Evolutionary conservation across 2,888 invertebrate genomes (phyloP).

Genomic region (Ethmia dodecea): DNA sequence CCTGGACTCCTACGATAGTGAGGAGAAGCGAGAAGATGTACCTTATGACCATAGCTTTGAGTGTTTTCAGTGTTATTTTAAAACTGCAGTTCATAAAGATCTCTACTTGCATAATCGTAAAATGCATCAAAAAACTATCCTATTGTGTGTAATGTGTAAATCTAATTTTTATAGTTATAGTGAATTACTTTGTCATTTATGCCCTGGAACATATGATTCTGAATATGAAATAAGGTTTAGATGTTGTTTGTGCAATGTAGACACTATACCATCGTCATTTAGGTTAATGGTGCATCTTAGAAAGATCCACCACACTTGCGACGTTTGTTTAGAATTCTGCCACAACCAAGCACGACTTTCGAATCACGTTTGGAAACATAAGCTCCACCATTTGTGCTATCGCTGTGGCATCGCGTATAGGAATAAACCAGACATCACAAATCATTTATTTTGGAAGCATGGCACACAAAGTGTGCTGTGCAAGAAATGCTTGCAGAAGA

Average conservation of each 20-base stretch:
- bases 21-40: conserved; percentile 71
- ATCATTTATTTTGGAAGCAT: conserved; percentile 95
- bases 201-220: conserved; percentile 85
- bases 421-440: conserved; percentile 92
- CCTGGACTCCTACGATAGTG: conserved; percentile 82
- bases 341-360: conserved; percentile 88
- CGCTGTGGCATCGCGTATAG: conserved; percentile 92
- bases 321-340: conserved; percentile 90
- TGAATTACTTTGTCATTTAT: conserved; percentile 91
- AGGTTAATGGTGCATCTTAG: conserved; percentile 92
- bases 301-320: conserved; percentile 90
- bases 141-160: conserved; percentile 92
- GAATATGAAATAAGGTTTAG: conserved; percentile 84
- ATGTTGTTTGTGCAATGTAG: conserved; percentile 88
- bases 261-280: conserved; percentile 90
- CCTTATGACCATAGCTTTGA: conserved; percentile 85
- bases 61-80: conserved; percentile 91
- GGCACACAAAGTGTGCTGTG: conserved; percentile 92
- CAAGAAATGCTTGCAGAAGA: conserved; percentile 91
- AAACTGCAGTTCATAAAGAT: conserved; percentile 88
- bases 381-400: conserved; percentile 90
- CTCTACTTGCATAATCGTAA: conserved; percentile 91
- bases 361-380: conserved; percentile 94
- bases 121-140: conserved; percentile 89
- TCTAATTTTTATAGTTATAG: conserved; percentile 92